Conservation (phyloP, 37 sponge, comb jelly and placozoan species). For the Axinella damicornis region DNA sequence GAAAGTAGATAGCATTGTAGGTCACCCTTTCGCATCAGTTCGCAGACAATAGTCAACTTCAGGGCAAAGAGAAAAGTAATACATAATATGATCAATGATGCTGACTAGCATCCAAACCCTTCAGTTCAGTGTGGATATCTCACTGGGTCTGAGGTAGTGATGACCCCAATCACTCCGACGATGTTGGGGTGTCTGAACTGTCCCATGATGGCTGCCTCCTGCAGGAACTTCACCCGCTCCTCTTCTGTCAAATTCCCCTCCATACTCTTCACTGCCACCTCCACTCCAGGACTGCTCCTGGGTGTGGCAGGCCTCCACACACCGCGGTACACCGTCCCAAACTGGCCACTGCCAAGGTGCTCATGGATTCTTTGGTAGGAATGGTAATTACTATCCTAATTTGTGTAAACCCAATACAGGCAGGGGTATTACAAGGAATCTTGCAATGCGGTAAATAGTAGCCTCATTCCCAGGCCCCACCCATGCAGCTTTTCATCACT, state of each 20-base stretch:
- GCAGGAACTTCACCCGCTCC: conserved; percentile 52
- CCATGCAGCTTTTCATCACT: too few species aligned
- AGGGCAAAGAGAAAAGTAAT: neutral
- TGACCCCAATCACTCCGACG: conserved; percentile 22
- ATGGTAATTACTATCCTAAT: too few species aligned
- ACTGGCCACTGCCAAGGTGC: conserved; percentile 40
- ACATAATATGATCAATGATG: neutral
- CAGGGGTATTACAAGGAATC: too few species aligned
- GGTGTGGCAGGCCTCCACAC: conserved; percentile 10
- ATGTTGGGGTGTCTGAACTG: conserved; percentile 61
- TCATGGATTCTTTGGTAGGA: conserved; percentile 8
- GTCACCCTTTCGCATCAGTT: conserved; percentile 35
- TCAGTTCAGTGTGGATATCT: too few species aligned
- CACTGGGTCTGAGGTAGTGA: neutral
- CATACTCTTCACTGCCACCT: conserved; percentile 61
- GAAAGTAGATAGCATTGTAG: neutral
- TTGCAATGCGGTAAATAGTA: too few species aligned
- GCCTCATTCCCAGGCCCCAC: too few species aligned
- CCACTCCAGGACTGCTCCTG: neutral
- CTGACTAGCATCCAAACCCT: too few species aligned
- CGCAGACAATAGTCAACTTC: conserved; percentile 15
- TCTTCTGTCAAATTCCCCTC: conserved; percentile 22
- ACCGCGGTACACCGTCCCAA: conserved; percentile 38
- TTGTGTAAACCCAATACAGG: too few species aligned
- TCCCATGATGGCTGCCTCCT: conserved; percentile 69